Evolutionary conservation across 1,140 invertebrate genomes (phyloP), one percentile per base, ranked within the genome.

Genomic region (Thaumetopoea pityocampa): DNA sequence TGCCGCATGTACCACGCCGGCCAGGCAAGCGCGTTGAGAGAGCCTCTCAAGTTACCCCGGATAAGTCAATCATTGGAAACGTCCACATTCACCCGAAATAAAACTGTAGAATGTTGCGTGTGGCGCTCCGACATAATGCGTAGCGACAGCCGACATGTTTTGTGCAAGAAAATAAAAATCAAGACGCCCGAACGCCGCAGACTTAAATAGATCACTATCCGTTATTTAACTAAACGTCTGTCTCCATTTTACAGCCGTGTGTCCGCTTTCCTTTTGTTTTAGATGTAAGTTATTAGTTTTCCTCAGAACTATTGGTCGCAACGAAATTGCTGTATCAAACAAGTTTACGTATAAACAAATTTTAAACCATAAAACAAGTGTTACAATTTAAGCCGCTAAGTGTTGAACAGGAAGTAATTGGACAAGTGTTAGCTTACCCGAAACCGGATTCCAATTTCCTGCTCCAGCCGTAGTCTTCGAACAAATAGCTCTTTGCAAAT

Each of bases 111-210:
- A 80, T 67, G 72, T 72, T 76, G 71, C 74, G 76, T 84, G 80
- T 73, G 74, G 74, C 79, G 67, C 74, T 80, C 67, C 59, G 54
- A 59, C 66, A 70, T 81, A 80, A 81, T 79, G 80, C 68, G 71
- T 69, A 77, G 73, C 73, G 80, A 81, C 80, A 82, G 80, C 69
- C 71, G 69, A 82, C 80, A 73, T 81, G 79, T 81, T 81, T 80
- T 81, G 74, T 77, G 76, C 77, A 77, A 84, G 80, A 84, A 84
- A 84, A 84, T 81, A 84, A 84, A 84, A 84, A 80, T 81, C 72
- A 81, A 81, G 79, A 72, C 73, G 65, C 70, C 63, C 67, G 67
- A 67, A 52, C 59, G 73, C 62, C 73, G 53, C 71, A 64, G 65
- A 77, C 70, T 77, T 81, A 84, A 84, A 84, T 84, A 84, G 69